phyloP scores from a whole-genome alignment of 1,140 invertebrate genomes.

The Lanistes nyassanus region DNA sequence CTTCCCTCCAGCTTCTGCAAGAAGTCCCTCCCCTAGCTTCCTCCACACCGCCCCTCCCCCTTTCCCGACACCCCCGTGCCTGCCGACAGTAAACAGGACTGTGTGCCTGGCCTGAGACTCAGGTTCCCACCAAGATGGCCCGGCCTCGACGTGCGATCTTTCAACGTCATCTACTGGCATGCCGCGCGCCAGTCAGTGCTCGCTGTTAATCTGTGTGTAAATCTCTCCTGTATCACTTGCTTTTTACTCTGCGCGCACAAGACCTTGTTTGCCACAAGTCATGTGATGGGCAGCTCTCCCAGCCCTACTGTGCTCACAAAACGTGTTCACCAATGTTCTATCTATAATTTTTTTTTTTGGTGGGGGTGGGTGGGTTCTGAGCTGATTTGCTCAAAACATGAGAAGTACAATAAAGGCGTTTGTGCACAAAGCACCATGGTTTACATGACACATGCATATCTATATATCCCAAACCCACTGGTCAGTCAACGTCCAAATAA shows the following conservation, averaged over 20 bases:
- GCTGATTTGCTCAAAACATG: too few relatives aligned
- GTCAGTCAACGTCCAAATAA: too few relatives aligned
- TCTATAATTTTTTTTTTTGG: too few relatives aligned
- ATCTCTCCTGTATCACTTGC: constrained; percentile 1
- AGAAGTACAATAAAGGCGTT: too few relatives aligned
- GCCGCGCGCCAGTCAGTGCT: constrained; percentile 17
- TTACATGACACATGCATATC: too few relatives aligned
- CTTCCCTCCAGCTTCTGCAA: not conserved
- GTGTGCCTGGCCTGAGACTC: not conserved
- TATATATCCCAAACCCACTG: too few relatives aligned
- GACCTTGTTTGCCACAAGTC: not conserved
- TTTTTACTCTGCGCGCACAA: not conserved
- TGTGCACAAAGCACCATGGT: too few relatives aligned
- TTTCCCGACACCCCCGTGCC: not conserved
- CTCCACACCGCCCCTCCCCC: not conserved
- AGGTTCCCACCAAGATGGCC: constrained; percentile 16
- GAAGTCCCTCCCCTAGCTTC: constrained; percentile 10
- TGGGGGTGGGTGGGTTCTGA: too few relatives aligned
- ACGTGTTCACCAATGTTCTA: too few relatives aligned
- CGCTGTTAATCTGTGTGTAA: constrained; percentile 15
- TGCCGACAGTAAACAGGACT: not conserved
- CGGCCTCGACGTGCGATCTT: constrained; percentile 13
- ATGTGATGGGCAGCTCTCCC: not conserved
- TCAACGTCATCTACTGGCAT: constrained; percentile 19
- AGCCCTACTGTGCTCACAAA: too few relatives aligned